These are phyloP conservation scores for Pseudochirops cupreus DNA, from an alignment of 2,797 vertebrate genomes.

Conservation along the genomic window DNA sequence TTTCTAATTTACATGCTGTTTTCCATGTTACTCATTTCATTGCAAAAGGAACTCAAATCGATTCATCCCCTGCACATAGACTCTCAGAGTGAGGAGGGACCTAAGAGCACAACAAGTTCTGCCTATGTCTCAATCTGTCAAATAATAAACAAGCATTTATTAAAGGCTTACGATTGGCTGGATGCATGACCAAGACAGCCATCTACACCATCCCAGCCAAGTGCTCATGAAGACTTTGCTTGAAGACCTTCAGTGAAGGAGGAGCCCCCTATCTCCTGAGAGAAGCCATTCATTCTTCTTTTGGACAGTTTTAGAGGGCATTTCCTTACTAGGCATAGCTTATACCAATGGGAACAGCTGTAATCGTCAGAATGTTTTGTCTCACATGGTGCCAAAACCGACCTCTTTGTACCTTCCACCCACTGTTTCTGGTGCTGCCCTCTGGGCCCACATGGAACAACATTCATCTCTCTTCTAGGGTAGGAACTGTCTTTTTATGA, in stretches of 20 bases:
- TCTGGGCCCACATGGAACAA: not conserved
- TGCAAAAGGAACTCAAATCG: slow-evolving; percentile 42
- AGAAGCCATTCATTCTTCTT: not conserved
- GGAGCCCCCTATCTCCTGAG: not conserved
- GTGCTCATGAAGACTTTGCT: not conserved
- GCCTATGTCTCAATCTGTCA: not conserved
- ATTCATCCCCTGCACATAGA: slow-evolving; percentile 49
- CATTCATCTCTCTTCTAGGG: not conserved
- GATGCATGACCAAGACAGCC: not conserved
- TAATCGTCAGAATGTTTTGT: not conserved
- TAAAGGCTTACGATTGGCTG: not conserved
- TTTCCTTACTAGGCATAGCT: not conserved
- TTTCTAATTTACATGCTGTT: slow-evolving; percentile 34
- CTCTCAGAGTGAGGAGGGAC: not conserved
- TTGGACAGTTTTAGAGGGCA: not conserved
- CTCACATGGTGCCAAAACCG: not conserved
- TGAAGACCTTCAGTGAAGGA: not conserved
- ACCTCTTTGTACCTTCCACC: not conserved
- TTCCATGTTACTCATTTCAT: slow-evolving; percentile 46
- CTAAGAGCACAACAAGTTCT: not conserved
- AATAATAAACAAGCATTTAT: not conserved
- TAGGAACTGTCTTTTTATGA: not conserved
- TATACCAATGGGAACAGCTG: not conserved
- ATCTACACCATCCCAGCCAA: not conserved
- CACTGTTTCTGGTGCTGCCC: not conserved